Evolutionary conservation across 1,140 invertebrate genomes (phyloP).

Genomic region (Drosophila prosaltans): DNA sequence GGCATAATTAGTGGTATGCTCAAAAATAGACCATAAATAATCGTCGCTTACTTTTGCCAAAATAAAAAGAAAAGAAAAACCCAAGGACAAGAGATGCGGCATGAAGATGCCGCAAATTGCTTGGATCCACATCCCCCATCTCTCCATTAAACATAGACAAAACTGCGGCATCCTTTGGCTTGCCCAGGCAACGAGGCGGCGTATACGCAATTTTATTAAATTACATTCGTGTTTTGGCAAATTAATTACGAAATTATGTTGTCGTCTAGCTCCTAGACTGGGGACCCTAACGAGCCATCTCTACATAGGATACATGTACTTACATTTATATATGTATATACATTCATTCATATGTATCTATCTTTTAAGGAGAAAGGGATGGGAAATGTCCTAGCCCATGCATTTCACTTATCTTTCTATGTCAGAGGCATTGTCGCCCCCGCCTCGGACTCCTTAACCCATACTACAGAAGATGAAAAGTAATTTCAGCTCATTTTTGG

Average conservation of each 20-base stretch:
- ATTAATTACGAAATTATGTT: constrained; percentile 82
- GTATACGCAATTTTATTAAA: constrained; percentile 82
- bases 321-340: background rate
- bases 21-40: constrained; percentile 81
- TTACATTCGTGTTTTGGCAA: constrained; percentile 82
- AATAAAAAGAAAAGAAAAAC: background rate
- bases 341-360: constrained; percentile 35
- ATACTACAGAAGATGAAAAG: constrained; percentile 69
- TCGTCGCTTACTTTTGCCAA: constrained; percentile 45
- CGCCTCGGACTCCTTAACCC: constrained; percentile 6
- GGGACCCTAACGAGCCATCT: constrained; percentile 52
- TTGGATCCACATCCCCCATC: background rate
- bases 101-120: constrained; percentile 58
- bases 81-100: constrained; percentile 21
- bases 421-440: constrained; percentile 45
- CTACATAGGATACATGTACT: constrained; percentile 25
- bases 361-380: background rate
- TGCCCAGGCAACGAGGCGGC: constrained; percentile 54
- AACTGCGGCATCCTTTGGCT: constrained; percentile 2
- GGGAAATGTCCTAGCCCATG: constrained; percentile 35
- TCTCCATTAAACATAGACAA: background rate
- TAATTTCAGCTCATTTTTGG: constrained; percentile 77
- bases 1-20: constrained; percentile 74
- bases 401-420: constrained; percentile 73
- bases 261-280: constrained; percentile 54